Base-by-base conservation (phyloP, 1,140 invertebrate species). In the Cataglyphis hispanica region DNA sequence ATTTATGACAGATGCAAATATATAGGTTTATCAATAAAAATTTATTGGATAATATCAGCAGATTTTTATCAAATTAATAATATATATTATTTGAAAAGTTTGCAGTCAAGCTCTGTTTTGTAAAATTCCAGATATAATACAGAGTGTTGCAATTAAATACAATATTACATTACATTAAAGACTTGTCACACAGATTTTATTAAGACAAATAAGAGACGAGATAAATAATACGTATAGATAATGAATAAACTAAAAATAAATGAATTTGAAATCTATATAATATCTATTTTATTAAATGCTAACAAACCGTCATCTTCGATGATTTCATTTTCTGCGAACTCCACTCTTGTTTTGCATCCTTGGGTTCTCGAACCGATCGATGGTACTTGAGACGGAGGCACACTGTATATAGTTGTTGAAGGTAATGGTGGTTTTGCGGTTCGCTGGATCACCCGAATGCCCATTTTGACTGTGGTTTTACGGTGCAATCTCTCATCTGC, bases 391-490 rank as follows among this genome's bases (percentile, higher is more conserved):
- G 88, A 91, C 85, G 58, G 74, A 13, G 91, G 91, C 46, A 92
- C 90, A 77, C 93, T 94, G 89, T 94, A 95, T 10, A 93, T 87
- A 27, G 93, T 93, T 50, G 70, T 91, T 16, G 80, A 88, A 56
- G 95, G 94, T 43, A 95, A 92, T 8, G 95, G 94, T 5, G 95
- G 93, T n/a, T 94, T 94, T 50, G 92, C 94, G 6, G 95, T 94
- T 75, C 95, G 95, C 91, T 98, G 97, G 3, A 98, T 96, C 50
- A 98, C 97, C 34, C 97, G 95, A 80, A 98, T 97, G 3, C 97
- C 97, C 97, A 98, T 97, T n/a, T 97, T 96, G n/a, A 98, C 97
- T 31, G 96, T 96, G 76, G 96, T 97, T 70, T 97, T 96, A 81
- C 97, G 96, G 7, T 97, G 97, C 1, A 97, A 95, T 93, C 97